phyloP scores from a whole-genome alignment of 2,888 invertebrate species.

The Chymomyza procnemis region DNA sequence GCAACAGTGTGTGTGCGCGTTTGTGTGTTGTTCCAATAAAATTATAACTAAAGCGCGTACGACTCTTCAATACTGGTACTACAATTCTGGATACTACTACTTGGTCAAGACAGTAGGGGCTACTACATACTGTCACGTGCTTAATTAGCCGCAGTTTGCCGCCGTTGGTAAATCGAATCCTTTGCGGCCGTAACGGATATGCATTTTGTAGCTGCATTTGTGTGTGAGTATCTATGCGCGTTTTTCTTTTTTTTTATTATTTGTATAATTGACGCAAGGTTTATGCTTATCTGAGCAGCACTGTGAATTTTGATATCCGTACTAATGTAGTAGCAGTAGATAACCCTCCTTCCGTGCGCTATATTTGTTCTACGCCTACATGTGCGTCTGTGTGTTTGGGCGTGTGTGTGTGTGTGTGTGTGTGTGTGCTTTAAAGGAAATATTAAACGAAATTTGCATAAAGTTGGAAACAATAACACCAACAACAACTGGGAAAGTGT shows the following conservation, averaged over 20 bases:
- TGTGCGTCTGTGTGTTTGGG: no score
- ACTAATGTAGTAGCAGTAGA: no score
- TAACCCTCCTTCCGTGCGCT: background rate
- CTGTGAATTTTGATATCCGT: background rate
- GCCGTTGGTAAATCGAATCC: background rate
- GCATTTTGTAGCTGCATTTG: background rate
- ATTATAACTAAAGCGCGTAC: background rate
- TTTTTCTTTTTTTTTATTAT: no score
- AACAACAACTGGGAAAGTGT: background rate
- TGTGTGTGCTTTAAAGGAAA: conserved; percentile 14
- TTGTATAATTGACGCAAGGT: background rate
- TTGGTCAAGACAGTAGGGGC: background rate
- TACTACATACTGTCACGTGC: background rate
- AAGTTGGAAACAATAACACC: background rate
- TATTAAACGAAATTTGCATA: conserved; percentile 22
- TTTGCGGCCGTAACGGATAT: background rate
- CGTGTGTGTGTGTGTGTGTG: background rate
- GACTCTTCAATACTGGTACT: background rate
- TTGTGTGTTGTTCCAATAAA: background rate
- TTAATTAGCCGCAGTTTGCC: background rate
- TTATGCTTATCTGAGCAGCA: background rate
- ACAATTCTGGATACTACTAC: background rate
- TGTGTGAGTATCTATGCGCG: background rate
- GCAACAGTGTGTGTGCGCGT: background rate
- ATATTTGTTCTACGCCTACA: background rate